Percentiles rank a stretch among this genome's conserved stretches.
Evolutionary conservation across 2,113 vertebrate species (phyloP).

Genomic region (Greenwoodochromis staneri): DNA sequence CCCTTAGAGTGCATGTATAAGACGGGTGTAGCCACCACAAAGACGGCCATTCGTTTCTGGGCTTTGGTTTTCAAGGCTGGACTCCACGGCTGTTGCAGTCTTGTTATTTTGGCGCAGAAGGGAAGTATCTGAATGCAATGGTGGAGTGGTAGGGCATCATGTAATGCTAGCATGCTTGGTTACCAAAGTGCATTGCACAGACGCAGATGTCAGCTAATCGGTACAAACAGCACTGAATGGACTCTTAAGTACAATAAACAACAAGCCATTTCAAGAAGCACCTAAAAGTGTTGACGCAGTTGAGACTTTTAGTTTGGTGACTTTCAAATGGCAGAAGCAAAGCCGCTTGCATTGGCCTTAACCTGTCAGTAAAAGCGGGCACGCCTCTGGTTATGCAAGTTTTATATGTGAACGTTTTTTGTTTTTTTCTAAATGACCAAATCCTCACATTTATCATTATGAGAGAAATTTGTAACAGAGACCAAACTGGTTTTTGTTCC

Average conservation of each 20-base stretch:
- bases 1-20: not conserved
- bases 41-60: not conserved
- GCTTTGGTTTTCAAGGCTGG: not conserved
- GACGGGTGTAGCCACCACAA: not conserved
- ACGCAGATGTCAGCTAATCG: not conserved
- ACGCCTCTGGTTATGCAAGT: fast-evolving
- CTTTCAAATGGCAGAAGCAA: not conserved
- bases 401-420: not conserved
- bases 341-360: not conserved
- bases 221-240: not conserved
- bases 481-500: not conserved
- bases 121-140: not conserved
- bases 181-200: not conserved
- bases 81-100: not conserved
- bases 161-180: not conserved
- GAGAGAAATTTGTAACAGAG: not conserved
- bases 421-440: not conserved
- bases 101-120: not conserved
- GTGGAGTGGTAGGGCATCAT: not conserved
- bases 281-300: not conserved
- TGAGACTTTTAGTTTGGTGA: not conserved
- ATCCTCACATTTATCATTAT: not conserved
- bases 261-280: not conserved
- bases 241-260: not conserved
- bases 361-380: not conserved